These are phyloP conservation scores for Cyanoliseus patagonus DNA, from an alignment of 2,113 vertebrate genomes.

Conservation along the genomic window DNA sequence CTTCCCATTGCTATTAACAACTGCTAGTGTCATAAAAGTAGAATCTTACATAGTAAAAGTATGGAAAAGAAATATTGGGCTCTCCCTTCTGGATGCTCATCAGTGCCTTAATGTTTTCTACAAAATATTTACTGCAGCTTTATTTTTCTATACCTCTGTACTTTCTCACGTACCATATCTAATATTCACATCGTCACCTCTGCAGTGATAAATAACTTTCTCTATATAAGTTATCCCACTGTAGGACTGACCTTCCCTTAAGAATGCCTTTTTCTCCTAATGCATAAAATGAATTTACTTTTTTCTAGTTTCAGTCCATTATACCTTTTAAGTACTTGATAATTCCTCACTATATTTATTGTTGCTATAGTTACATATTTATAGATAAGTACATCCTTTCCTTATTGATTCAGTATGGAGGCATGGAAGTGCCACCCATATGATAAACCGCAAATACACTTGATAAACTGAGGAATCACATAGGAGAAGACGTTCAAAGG, in stretches of 20 bases:
- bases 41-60: background rate
- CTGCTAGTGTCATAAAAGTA: background rate
- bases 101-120: background rate
- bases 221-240: background rate
- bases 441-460: background rate
- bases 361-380: background rate
- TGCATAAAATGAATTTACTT: background rate
- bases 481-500: background rate
- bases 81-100: background rate
- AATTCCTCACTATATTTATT: background rate
- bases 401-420: background rate
- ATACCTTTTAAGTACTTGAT: background rate
- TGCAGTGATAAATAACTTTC: background rate
- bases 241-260: background rate
- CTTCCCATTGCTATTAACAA: slow-evolving; percentile 24
- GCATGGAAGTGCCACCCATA: background rate
- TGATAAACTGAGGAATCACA: background rate
- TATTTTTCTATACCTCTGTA: background rate
- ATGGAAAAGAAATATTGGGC: background rate
- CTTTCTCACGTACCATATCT: background rate
- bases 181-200: background rate
- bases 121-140: background rate
- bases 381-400: background rate
- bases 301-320: background rate
- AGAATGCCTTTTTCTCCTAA: background rate